Evolutionary conservation across 2,888 invertebrate species (phyloP), one percentile per base, ranked within the genome.

Genomic region (Drosophila barbarae): DNA sequence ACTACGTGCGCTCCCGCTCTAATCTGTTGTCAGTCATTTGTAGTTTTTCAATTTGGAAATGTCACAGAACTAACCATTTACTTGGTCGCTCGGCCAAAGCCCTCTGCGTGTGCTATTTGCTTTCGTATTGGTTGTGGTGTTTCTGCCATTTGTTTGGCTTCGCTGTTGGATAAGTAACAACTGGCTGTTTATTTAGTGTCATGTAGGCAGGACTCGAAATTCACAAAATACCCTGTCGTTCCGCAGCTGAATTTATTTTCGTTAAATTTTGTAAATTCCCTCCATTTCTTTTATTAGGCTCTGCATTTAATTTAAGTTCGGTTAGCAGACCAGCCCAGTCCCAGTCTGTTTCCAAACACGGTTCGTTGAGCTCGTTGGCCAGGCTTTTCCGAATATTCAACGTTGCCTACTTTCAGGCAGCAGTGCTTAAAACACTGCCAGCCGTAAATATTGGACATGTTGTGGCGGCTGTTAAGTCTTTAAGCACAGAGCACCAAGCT

Each of bases 1-100:
- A 55, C 73, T 74, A 74, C 74, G 77, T 77, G 72, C 67, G 36
- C 69, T 63, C 64, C 63, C 57, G 65, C 69, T 73, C 73, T 85
- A 77, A 85, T 77, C 85, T 80, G 75, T 71, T 83, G 81, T 81
- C 85, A 85, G 74, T 81, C 84, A 80, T 85, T 81, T 80, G 81
- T 77, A 85, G 77, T 85, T 85, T 83, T 81, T 81, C 81, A 85
- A 85, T 85, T 81, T 83, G 64, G 81, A 80, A 81, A 83, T 81
- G 81, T 85, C 84, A 85, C 84, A 79, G 71, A 76, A 71, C 83
- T 74, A 77, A 80, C 81, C 81, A 83, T 81, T 81, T 85, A 78
- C 78, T 84, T 78, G 30, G 49, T 71, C 52, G 61, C 52, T 36
- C 58, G 57, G 30, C 54, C 39, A 68, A 54, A 52, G 64, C 38